Conservation (phyloP, 2,113 vertebrate genomes). For the Oenanthe oenanthe region DNA sequence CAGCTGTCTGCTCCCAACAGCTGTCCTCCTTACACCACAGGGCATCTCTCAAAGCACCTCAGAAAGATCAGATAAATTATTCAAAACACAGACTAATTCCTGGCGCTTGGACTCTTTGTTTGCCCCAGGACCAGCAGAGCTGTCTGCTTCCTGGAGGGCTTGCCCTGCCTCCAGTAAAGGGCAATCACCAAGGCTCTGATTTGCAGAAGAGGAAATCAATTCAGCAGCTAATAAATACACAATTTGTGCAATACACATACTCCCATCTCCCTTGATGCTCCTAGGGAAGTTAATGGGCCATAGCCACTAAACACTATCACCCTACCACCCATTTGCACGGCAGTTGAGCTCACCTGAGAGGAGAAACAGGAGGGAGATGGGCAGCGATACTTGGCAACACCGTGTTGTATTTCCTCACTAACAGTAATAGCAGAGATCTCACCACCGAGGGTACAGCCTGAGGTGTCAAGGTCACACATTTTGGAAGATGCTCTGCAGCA, state of each 20-base stretch:
- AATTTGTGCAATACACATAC: neutral
- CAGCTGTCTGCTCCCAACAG: neutral
- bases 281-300: neutral
- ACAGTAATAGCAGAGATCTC: neutral
- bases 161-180: neutral
- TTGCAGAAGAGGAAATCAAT: constrained; percentile 34
- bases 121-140: neutral
- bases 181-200: constrained; percentile 20
- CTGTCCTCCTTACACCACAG: neutral
- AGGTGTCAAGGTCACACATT: neutral
- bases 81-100: constrained; percentile 14
- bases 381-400: accelerated
- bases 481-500: constrained; percentile 20
- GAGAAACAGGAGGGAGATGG: neutral
- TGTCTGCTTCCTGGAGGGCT: neutral
- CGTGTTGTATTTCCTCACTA: neutral
- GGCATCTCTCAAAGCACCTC: constrained; percentile 17
- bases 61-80: constrained; percentile 42
- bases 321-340: accelerated
- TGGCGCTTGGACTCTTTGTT: neutral
- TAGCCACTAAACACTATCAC: neutral
- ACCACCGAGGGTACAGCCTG: neutral
- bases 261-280: neutral
- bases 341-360: neutral
- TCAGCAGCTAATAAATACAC: constrained; percentile 54